These are phyloP conservation scores for Loris lydekkerianus DNA, from an alignment of 2,797 vertebrate genomes.

Conservation along the genomic window DNA sequence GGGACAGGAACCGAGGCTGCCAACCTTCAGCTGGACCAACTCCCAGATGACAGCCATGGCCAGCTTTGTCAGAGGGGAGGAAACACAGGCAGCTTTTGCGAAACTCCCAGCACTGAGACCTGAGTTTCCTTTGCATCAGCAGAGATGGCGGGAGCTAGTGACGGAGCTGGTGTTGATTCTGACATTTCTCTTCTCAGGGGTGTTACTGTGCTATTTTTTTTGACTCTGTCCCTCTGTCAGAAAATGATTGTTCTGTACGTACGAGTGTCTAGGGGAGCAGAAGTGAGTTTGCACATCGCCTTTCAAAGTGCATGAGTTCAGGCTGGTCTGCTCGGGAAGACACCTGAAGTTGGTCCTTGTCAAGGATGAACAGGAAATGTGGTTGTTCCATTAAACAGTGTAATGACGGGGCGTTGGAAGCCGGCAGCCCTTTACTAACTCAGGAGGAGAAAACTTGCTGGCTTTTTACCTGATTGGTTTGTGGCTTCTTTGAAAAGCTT, in stretches of 20 bases:
- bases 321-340: slow-evolving; percentile 49
- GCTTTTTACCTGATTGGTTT: not conserved
- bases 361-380: not conserved
- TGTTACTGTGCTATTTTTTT: not conserved
- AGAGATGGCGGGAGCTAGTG: not conserved
- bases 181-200: not conserved
- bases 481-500: slow-evolving; percentile 12
- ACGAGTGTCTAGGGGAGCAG: not conserved
- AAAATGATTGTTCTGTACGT: not conserved
- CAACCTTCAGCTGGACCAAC: not conserved
- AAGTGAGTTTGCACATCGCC: not conserved
- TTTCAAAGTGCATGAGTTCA: not conserved
- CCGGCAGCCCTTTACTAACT: not conserved
- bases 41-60: not conserved
- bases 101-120: not conserved
- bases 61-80: not conserved
- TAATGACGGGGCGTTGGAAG: fast-evolving
- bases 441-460: fast-evolving
- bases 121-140: not conserved
- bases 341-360: slow-evolving; percentile 24
- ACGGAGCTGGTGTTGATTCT: too few relatives aligned
- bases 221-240: not conserved
- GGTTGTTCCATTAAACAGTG: not conserved
- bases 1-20: not conserved
- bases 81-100: not conserved